Percentiles rank a stretch among this genome's conserved stretches.
Evolutionary conservation across 2,888 invertebrate species (phyloP).

Genomic region (Autographa gamma): DNA sequence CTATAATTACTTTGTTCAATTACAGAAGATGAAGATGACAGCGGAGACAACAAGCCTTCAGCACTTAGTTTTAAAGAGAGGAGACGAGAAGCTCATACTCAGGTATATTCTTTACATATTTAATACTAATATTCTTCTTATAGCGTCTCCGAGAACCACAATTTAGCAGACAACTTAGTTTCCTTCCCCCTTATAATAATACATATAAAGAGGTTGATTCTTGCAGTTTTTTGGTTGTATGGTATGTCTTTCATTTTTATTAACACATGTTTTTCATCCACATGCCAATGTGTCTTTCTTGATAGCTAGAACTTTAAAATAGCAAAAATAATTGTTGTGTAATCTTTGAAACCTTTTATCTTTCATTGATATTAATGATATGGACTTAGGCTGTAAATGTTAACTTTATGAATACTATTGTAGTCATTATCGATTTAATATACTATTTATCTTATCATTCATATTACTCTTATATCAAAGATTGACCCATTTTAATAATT

Average conservation of each 20-base stretch:
- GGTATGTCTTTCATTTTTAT: no score
- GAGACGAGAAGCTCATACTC: slow-evolving; percentile 97
- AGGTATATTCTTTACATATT: slow-evolving; percentile 66
- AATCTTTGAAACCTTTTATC: neutral
- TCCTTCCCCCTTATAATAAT: no score
- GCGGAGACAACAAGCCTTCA: slow-evolving; percentile 89
- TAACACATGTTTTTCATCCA: no score
- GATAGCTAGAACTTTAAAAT: no score
- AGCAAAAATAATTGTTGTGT: no score
- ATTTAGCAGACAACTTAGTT: no score
- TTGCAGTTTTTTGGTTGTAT: no score
- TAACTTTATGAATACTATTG: neutral
- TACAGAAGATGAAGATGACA: slow-evolving; percentile 90
- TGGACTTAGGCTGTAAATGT: neutral
- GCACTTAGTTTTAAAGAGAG: slow-evolving; percentile 97
- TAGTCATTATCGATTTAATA: neutral
- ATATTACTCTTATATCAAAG: neutral
- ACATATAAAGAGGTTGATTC: no score
- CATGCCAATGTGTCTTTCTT: no score
- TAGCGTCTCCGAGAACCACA: no score
- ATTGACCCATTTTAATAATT: neutral
- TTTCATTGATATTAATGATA: neutral
- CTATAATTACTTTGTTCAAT: slow-evolving; percentile 33
- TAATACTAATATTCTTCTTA: neutral
- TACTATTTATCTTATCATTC: neutral